Base-by-base conservation (phyloP, 1,140 invertebrate genomes). In the Anoplolepis gracilipes region DNA sequence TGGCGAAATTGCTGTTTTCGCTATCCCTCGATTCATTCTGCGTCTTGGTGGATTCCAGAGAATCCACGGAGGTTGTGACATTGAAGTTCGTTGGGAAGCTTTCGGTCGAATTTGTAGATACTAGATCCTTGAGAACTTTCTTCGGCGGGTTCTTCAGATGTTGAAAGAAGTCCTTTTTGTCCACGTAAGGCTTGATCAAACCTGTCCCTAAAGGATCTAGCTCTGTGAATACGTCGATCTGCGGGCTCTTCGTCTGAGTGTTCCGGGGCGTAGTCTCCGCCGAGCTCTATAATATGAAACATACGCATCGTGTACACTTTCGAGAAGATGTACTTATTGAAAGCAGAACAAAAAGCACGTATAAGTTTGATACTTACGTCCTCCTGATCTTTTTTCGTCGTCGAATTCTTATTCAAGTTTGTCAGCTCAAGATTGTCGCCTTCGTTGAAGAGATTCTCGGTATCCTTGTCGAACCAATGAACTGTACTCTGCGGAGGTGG, bases 141-240 rank as follows among this genome's bases (percentile, higher is more conserved):
- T 98, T 98, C 73, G 98, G 97, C 85, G 98, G 98, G 95, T 98
- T 98, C 96, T 98, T 98, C 85, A 98, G 95, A 92, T 98, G 97
- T 95, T 98, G 97, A 96, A 99, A 99, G 95, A 99, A 99, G 93
- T 98, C 98, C 96, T 98, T 98, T 95, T 98, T 98, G 96, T 99
- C 98, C 90, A 99, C 96, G 95, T 98, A 99, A 62, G 98, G 98
- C 95, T 97, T 98, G 95, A 96, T 98, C 93, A 97, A 96, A 90
- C 98, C 98, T 87, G 98, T 98, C 92, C 98, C 98, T 91, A 99
- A 94, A 75, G 98, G 98, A 96, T 99, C 98, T 94, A 99, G 95
- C 94, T 98, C 98, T 49, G 97, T 98, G 95, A 99, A 99, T 87
- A 98, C 97, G 96, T 98, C 98, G 95, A 97, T 93, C 87, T 95